Conservation (phyloP, 1,140 invertebrate genomes). For the Phortica variegata region DNA sequence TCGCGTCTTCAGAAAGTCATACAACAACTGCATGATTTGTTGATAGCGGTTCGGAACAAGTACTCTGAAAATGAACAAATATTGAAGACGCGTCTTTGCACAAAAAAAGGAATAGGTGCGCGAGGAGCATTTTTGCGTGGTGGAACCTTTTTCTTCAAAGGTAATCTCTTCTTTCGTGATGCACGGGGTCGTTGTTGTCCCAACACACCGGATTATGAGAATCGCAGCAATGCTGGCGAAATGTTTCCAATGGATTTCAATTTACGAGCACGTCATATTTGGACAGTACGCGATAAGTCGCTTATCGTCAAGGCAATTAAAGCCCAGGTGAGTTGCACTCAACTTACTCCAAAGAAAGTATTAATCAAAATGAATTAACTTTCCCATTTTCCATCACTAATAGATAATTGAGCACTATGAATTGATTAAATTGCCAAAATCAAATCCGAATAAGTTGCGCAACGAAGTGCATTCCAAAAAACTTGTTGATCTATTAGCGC, state of each 20-base stretch:
- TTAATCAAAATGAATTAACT: neutral
- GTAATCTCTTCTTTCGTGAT: constrained; percentile 48
- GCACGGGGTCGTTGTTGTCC: constrained; percentile 39
- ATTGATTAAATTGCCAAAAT: neutral
- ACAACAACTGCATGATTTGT: no score
- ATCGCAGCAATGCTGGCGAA: constrained; percentile 29
- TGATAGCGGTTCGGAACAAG: no score
- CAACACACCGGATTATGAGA: constrained; percentile 44
- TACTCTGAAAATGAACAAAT: no score
- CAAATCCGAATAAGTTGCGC: constrained; percentile 11
- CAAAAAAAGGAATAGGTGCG: constrained; percentile 19
- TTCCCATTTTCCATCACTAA: no score
- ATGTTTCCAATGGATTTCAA: constrained; percentile 52
- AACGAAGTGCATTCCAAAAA: constrained; percentile 20
- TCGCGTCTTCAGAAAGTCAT: no score
- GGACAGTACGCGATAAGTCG: constrained; percentile 44
- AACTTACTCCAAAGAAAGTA: no score
- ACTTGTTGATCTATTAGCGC: constrained; percentile 11
- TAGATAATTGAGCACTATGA: constrained; percentile 29
- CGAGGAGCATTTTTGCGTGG: constrained; percentile 33
- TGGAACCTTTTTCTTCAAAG: constrained; percentile 44
- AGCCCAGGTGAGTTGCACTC: constrained; percentile 39
- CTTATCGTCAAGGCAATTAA: constrained; percentile 43
- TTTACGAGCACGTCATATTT: constrained; percentile 32
- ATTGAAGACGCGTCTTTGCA: constrained; percentile 17